These are phyloP conservation scores for Premnoplex brunnescens DNA, from an alignment of 2,797 vertebrate genomes.

Conservation along the genomic window DNA sequence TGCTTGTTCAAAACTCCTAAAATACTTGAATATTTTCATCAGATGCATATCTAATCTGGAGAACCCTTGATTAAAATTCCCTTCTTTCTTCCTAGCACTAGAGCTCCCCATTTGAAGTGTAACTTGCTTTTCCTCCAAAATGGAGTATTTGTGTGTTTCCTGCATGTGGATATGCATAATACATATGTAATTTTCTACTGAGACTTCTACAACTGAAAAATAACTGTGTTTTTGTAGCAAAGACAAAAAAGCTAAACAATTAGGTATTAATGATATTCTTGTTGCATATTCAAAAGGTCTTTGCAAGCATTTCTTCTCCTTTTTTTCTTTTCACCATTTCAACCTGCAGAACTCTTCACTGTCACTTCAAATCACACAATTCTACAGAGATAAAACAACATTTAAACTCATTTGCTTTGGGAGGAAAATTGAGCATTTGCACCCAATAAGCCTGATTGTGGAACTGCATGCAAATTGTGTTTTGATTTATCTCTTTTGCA, in stretches of 20 bases:
- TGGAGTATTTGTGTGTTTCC: slow-evolving; percentile 57
- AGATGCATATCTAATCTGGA: slow-evolving; percentile 48
- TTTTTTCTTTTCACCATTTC: slow-evolving; percentile 74
- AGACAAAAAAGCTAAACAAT: slow-evolving; percentile 75
- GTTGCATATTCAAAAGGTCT: slow-evolving; percentile 78
- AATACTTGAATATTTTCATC: slow-evolving; percentile 41
- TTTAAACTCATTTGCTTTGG: slow-evolving; percentile 80
- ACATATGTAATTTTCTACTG: slow-evolving; percentile 67
- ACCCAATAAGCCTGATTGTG: slow-evolving; percentile 84
- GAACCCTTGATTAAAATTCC: slow-evolving; percentile 51
- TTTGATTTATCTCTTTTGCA: slow-evolving; percentile 87
- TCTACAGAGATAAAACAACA: slow-evolving; percentile 77
- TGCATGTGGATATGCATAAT: slow-evolving; percentile 59
- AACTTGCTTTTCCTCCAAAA: slow-evolving; percentile 53
- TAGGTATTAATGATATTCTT: slow-evolving; percentile 79
- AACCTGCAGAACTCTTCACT: slow-evolving; percentile 80
- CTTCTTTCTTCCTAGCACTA: slow-evolving; percentile 42
- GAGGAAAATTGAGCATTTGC: slow-evolving; percentile 82
- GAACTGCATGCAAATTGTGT: slow-evolving; percentile 84
- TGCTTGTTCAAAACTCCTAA: slow-evolving; percentile 46
- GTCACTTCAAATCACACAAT: slow-evolving; percentile 79
- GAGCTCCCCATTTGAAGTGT: slow-evolving; percentile 46
- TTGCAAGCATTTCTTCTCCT: slow-evolving; percentile 69
- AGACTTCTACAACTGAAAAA: slow-evolving; percentile 58
- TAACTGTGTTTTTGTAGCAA: slow-evolving; percentile 63